Conservation (phyloP, 2,113 vertebrate species). For the Gopherus flavomarginatus region DNA sequence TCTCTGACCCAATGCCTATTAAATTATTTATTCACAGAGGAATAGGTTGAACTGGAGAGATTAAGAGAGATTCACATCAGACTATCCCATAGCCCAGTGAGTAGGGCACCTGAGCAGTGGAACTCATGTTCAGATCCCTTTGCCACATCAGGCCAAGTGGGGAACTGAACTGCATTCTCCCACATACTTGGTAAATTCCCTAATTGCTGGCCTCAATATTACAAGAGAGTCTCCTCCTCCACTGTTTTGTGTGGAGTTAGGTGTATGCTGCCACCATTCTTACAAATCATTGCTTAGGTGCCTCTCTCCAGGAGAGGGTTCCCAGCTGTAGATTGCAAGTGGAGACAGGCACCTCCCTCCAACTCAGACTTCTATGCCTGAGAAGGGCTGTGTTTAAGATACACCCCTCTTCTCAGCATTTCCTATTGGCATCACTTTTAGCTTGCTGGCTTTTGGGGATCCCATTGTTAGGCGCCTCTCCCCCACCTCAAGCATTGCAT, state of each 20-base stretch:
- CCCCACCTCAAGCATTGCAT: background rate
- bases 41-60: background rate
- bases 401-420: background rate
- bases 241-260: background rate
- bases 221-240: background rate
- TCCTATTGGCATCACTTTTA: background rate
- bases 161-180: background rate
- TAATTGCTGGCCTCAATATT: background rate
- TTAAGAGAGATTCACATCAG: background rate
- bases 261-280: background rate
- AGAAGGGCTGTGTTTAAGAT: background rate
- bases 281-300: background rate
- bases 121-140: background rate
- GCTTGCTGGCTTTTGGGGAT: background rate
- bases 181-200: background rate
- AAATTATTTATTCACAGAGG: background rate
- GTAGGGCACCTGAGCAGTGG: background rate
- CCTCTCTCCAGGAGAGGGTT: background rate
- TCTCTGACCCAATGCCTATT: background rate
- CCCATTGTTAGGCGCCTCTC: background rate
- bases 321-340: background rate
- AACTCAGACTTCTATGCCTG: background rate
- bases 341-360: background rate
- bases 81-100: background rate
- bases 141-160: background rate